phyloP scores from a whole-genome alignment of 2,888 invertebrate genomes.

The Melikaiella ostensackeni region DNA sequence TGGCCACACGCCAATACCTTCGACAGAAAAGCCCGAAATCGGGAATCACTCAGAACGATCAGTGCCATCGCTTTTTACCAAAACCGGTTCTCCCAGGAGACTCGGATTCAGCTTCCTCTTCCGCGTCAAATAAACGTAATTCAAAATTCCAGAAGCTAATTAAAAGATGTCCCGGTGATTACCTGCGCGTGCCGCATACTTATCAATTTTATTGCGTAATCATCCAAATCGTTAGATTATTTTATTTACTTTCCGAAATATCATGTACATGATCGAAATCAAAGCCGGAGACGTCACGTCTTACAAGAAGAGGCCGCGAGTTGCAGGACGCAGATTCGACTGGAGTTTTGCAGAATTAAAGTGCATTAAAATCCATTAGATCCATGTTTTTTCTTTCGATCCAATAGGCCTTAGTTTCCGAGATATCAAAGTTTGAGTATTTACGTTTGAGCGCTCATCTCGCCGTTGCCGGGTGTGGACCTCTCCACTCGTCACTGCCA shows the following conservation, averaged over 20 bases:
- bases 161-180: conserved; percentile 29
- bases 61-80: neutral
- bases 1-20: conserved; percentile 61
- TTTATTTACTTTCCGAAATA: neutral
- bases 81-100: conserved; percentile 36
- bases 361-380: too few species aligned
- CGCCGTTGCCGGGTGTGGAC: too few species aligned
- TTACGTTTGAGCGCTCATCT: too few species aligned
- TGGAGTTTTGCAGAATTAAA: too few species aligned
- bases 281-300: neutral
- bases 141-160: conserved; percentile 28
- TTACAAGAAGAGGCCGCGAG: too few species aligned
- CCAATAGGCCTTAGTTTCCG: too few species aligned
- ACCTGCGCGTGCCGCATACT: conserved; percentile 20
- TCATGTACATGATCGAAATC: neutral
- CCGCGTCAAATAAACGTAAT: conserved; percentile 37
- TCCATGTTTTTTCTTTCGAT: too few species aligned
- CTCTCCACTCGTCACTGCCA: too few species aligned
- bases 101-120: conserved; percentile 31
- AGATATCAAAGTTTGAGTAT: too few species aligned
- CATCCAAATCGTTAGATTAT: neutral
- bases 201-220: conserved; percentile 10
- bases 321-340: too few species aligned
- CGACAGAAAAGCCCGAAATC: conserved; percentile 38
- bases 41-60: conserved; percentile 21